Evolutionary conservation across 2,888 invertebrate species (phyloP).

Genomic region (Amphiduros pacificus): DNA sequence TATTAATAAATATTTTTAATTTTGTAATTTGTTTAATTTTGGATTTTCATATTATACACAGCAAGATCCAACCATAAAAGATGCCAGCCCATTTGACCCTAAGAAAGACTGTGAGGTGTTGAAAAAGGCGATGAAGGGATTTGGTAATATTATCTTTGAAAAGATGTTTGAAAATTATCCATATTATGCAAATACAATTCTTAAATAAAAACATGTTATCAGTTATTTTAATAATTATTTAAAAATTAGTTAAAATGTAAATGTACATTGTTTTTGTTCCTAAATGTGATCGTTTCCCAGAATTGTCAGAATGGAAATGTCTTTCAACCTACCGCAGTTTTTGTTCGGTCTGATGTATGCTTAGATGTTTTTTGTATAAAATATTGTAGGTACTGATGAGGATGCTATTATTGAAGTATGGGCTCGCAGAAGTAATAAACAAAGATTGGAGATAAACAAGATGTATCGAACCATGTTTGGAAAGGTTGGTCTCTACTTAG

Average conservation of each 20-base stretch:
- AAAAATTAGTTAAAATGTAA: too few relatives aligned
- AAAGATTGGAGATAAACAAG: conserved; percentile 34
- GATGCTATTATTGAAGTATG: conserved; percentile 35
- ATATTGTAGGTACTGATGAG: conserved; percentile 40
- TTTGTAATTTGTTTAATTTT: neutral
- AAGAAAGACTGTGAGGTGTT: conserved; percentile 56
- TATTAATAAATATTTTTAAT: neutral
- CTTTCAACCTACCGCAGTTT: neutral
- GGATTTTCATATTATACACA: too few relatives aligned
- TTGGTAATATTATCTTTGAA: too few relatives aligned
- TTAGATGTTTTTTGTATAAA: too few relatives aligned
- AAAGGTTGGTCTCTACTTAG: too few relatives aligned
- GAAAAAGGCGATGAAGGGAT: conserved; percentile 57
- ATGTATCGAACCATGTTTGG: conserved; percentile 33
- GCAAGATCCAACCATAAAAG: conserved; percentile 56
- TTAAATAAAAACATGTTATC: too few relatives aligned
- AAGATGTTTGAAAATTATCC: too few relatives aligned
- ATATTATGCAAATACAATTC: too few relatives aligned
- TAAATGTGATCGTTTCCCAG: too few relatives aligned
- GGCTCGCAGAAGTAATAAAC: conserved; percentile 32
- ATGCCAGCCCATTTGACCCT: conserved; percentile 56
- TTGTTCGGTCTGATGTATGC: conserved; percentile 10
- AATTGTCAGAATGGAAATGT: too few relatives aligned
- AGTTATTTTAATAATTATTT: too few relatives aligned
- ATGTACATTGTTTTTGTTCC: too few relatives aligned